Evolutionary conservation across 2,113 vertebrate species (phyloP).

Genomic region (Strigops habroptila): DNA sequence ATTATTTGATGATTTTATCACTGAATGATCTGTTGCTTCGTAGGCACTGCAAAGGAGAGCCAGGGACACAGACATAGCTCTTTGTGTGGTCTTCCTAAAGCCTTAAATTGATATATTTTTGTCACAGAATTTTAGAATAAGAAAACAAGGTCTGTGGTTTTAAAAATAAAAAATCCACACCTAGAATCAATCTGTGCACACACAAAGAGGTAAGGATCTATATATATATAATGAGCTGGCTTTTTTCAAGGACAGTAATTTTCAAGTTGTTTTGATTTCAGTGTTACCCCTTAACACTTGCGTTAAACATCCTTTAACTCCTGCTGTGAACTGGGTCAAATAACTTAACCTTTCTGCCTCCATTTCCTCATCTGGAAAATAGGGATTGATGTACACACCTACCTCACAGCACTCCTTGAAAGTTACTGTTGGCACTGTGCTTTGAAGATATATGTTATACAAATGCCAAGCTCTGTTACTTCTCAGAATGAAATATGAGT

Average conservation of each 20-base stretch:
- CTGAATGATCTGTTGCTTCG: background rate
- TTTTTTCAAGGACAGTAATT: background rate
- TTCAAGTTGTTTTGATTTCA: background rate
- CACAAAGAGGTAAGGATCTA: background rate
- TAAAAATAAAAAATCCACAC: background rate
- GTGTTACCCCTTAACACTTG: background rate
- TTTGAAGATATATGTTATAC: background rate
- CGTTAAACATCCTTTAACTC: background rate
- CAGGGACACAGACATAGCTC: background rate
- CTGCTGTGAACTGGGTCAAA: background rate
- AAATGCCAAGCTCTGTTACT: background rate
- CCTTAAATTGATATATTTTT: background rate
- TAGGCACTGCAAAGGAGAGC: background rate
- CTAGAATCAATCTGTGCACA: background rate
- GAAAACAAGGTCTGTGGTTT: background rate
- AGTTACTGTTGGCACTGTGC: background rate
- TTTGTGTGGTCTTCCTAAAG: background rate
- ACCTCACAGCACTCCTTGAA: constrained; percentile 40
- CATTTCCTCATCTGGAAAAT: background rate
- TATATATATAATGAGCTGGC: background rate
- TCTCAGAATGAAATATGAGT: constrained; percentile 6
- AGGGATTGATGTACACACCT: constrained; percentile 25
- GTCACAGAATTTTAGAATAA: background rate
- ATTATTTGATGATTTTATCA: background rate
- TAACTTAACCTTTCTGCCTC: background rate